Evolutionary conservation across 2,797 vertebrate genomes (phyloP).

Genomic region (Telmatherina bonti): DNA sequence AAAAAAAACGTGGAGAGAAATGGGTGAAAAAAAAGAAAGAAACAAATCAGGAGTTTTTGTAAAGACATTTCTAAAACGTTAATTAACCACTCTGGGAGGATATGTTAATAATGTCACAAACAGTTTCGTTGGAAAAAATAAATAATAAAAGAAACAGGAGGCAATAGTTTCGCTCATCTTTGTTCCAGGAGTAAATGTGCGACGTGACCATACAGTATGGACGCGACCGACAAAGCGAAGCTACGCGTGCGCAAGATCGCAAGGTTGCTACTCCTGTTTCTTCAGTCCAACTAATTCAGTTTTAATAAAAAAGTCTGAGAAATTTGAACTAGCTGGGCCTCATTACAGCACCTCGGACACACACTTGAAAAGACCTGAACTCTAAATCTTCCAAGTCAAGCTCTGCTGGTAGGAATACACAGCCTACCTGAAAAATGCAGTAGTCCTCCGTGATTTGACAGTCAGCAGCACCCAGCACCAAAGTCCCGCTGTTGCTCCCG

Average conservation of each 20-base stretch:
- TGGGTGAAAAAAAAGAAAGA: too few relatives aligned
- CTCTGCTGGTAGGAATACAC: neutral
- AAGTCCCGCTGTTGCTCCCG: neutral
- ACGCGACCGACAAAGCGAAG: neutral
- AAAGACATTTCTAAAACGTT: too few relatives aligned
- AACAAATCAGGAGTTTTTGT: too few relatives aligned
- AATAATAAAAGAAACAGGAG: neutral
- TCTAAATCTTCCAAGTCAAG: neutral
- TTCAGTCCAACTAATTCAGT: too few relatives aligned
- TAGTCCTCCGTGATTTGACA: neutral
- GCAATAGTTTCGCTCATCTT: neutral
- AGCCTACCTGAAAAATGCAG: conserved; percentile 26
- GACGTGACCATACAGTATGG: neutral
- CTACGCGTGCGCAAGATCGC: neutral
- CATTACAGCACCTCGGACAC: neutral
- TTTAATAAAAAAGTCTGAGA: neutral
- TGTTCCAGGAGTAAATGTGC: neutral
- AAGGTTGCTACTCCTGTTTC: neutral
- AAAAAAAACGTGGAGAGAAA: too few relatives aligned
- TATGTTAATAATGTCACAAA: too few relatives aligned
- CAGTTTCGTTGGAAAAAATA: neutral
- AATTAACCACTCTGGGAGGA: too few relatives aligned
- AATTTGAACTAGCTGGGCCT: neutral
- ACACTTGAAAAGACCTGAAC: neutral
- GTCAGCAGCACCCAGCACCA: neutral